Base-by-base conservation (phyloP, 2,113 vertebrate genomes). In the Ammospiza nelsoni region DNA sequence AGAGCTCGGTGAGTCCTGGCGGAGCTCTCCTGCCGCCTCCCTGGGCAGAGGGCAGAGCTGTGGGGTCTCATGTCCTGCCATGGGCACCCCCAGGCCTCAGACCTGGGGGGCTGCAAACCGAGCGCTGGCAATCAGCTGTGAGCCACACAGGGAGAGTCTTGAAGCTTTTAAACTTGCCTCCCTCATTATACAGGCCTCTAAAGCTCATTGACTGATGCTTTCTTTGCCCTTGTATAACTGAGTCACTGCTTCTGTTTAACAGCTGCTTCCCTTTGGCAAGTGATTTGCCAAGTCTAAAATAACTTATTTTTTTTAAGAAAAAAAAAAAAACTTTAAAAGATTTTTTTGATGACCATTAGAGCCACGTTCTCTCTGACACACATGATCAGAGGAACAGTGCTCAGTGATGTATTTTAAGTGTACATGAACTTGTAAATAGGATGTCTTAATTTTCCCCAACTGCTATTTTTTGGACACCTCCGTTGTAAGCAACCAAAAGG, bases 221-320 rank as follows among this genome's bases (percentile, higher is more conserved):
- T 76, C 62, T 89, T 86, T 95, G 78, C 76, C 49, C 68, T 85
- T 78, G 77, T 92, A 58, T 95, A 91, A 94, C 87, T 33, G 62
- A 92, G 77, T 83, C 87, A 95, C 93, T 89, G 90, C 96, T 95
- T 92, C 92, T 92, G 76, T 95, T 95, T 89, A 97, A 96, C 89
- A 93, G 90, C 95, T 95, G 93, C 86, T 95, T 96, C 90, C 68
- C 71, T 91, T 91, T 86, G 84, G 94, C 85, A 72, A 94, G 59
- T 88, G 94, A 94, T 91, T 94, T 90, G 92, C 93, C 92, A 93
- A 71, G 75, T 93, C 89, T 87, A 82, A 95, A 91, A 91, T 93
- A 97, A 96, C 92, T 95, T 96, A 86, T 95, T 94, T 97, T 96
- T 96, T 96, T 95, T 95, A 89, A 94, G 66, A 79, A 80, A 90